Base-by-base conservation (phyloP, 2,797 vertebrate species). In the Odontamblyopus lacepedii region DNA sequence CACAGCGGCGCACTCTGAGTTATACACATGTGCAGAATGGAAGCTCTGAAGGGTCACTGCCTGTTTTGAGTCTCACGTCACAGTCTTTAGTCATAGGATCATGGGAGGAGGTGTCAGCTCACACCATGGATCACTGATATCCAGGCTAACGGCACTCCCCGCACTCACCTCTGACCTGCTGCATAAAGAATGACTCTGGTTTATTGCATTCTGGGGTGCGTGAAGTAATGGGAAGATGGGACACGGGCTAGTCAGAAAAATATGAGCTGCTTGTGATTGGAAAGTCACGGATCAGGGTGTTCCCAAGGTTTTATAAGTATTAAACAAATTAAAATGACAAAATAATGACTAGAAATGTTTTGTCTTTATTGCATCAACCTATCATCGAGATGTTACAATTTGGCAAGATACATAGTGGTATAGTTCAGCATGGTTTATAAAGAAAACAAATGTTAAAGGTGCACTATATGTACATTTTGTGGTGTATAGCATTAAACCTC, bases 81-180 rank as follows among this genome's bases (percentile, higher is more conserved):
- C 79, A 84, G 85, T 85, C 82, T 78, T 83, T 69, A 68, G 77
- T 79, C 75, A 19, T 4, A 55, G 75, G 80, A 81, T 38, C 81
- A n/a, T 4, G 64, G 73, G 81, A 80, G 84, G 71, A 78, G 75
- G 74, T 48, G 23, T 81, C 81, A 56, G 76, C 77, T 72, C 51
- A 53, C 69, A 55, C 72, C 61, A 71, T 75, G 81, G 87, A 89
- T 86, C 81, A 78, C 70, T 75, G 78, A 75, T 78, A 76, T 64
- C 69, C 67, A 57, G 41, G 69, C 78, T 70, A 68, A 76, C 68
- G 35, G 60, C 30, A 73, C 79, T 79, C 79, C 76, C 77, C 0
- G 1, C 67, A 23, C 23, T 19, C 66, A 32, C 80, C 71, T 7
- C 8, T 60, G 56, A 78, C 41, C 60, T 35, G 18, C 35, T 50